Evolutionary conservation across 2,888 invertebrate genomes (phyloP).

Genomic region (Apomyelois bistriatella): DNA sequence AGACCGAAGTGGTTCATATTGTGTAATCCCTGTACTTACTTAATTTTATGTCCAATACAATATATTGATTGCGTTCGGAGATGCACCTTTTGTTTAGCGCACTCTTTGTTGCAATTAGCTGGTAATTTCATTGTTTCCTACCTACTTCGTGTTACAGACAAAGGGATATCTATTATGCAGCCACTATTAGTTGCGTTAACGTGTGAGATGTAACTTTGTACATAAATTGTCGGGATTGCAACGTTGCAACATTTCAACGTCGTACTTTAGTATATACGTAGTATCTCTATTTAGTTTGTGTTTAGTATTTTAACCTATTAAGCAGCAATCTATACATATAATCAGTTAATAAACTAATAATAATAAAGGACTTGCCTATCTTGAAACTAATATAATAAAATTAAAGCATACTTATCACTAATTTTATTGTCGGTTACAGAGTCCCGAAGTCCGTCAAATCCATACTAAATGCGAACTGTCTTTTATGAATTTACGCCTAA

Average conservation of each 20-base stretch:
- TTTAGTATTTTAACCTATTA: too few relatives aligned
- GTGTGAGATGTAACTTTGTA: neutral
- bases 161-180: conserved; percentile 10
- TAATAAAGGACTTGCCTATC: too few relatives aligned
- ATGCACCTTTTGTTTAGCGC: conserved; percentile 44
- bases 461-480: too few relatives aligned
- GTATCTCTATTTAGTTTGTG: too few relatives aligned
- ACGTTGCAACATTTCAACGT: neutral
- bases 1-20: too few relatives aligned
- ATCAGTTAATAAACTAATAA: too few relatives aligned
- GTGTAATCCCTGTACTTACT: neutral
- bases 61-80: conserved; percentile 31
- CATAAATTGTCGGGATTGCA: neutral
- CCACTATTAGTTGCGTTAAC: conserved; percentile 6
- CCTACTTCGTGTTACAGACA: conserved; percentile 10
- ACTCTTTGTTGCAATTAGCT: conserved; percentile 42
- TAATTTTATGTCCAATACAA: conserved; percentile 31
- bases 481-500: too few relatives aligned
- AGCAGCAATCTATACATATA: too few relatives aligned
- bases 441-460: too few relatives aligned
- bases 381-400: too few relatives aligned
- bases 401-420: too few relatives aligned
- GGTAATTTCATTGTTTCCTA: conserved; percentile 30
- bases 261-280: neutral
- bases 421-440: too few relatives aligned